A percentile compares a stretch with the other conserved stretches of the same genome.
Evolutionary conservation across 2,888 invertebrate species (phyloP).

Genomic region (Lomographa bimaculata): DNA sequence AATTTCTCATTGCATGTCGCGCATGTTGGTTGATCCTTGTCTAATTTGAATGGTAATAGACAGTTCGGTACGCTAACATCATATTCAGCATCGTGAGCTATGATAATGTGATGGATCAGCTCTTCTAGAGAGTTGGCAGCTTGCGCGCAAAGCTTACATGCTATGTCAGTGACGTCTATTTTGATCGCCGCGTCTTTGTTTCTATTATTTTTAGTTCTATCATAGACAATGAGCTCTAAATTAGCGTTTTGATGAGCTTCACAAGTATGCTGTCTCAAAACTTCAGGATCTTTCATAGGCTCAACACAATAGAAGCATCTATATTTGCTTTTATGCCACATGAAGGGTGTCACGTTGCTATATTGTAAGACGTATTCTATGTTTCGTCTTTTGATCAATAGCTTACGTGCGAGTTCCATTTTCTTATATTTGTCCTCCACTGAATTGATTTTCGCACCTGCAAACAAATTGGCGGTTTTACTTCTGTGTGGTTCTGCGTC

Average conservation of each 20-base stretch:
- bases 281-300: conserved; percentile 61
- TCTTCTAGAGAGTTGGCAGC: conserved; percentile 60
- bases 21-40: conserved; percentile 66
- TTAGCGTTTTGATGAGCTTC: conserved; percentile 61
- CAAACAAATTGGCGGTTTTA: conserved; percentile 61
- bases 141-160: conserved; percentile 64
- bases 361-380: conserved; percentile 73
- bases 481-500: conserved; percentile 9
- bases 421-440: conserved; percentile 73
- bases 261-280: conserved; percentile 60
- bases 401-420: conserved; percentile 64
- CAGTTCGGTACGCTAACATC: conserved; percentile 71
- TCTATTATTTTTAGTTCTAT: conserved; percentile 69
- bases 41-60: conserved; percentile 67
- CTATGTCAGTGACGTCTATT: conserved; percentile 67
- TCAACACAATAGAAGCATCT: conserved; percentile 72
- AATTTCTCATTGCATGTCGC: conserved; percentile 72
- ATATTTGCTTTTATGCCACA: conserved; percentile 73
- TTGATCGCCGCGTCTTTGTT: conserved; percentile 75
- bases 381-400: conserved; percentile 65
- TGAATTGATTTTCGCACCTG: conserved; percentile 66
- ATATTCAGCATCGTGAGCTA: conserved; percentile 74
- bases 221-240: conserved; percentile 64
- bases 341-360: conserved; percentile 71
- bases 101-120: conserved; percentile 70